Evolutionary conservation across 1,140 invertebrate species (phyloP), one percentile per base, ranked within the genome.

Genomic region (Solenopsis fugax): DNA sequence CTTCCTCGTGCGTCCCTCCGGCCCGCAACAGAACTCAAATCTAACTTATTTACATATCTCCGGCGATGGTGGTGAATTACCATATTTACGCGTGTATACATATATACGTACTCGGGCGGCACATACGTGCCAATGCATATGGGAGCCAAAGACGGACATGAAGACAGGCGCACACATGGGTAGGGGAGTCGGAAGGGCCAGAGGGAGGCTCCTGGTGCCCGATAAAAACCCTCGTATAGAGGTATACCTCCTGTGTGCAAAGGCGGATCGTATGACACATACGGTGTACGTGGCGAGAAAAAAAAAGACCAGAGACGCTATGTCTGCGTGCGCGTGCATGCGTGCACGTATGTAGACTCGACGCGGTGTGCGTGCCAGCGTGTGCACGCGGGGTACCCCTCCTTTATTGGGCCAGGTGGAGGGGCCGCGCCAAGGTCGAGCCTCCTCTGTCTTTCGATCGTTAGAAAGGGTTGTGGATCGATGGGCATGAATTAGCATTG

Each of bases 21-120:
- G 75, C 62, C 86, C 92, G 90, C 92, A 93, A 93, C 94, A 93
- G 94, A 95, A 94, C 93, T 95, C 93, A 93, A 95, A 95, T 95
- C 93, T 93, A 95, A 94, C 94, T 93, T 93, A 95, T 95, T 95
- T 95, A 95, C 95, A 95, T 95, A 94, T 95, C 92, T 93, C 87
- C 71, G 92, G 89, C 92, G 92, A 94, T 93, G 94, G 86, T 90
- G 91, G 92, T 91, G 89, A 93, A 95, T 95, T 95, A 95, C 92
- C 95, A 95, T 95, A 95, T 93, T 89, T 91, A 88, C 90, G 86
- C 73, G 86, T 87, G 67, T 87, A 50, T 65, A 50, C 18, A 21
- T 37, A 78, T 34, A 48, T 50, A 48, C 18, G 12, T 62, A 71
- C 67, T 88, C 58, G 60, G 54, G 13, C 71, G 56, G 71, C 76